Percentiles rank a stretch among this genome's conserved stretches.
Evolutionary conservation across 2,888 invertebrate genomes (phyloP).

Genomic region (Ochlodes sylvanus): DNA sequence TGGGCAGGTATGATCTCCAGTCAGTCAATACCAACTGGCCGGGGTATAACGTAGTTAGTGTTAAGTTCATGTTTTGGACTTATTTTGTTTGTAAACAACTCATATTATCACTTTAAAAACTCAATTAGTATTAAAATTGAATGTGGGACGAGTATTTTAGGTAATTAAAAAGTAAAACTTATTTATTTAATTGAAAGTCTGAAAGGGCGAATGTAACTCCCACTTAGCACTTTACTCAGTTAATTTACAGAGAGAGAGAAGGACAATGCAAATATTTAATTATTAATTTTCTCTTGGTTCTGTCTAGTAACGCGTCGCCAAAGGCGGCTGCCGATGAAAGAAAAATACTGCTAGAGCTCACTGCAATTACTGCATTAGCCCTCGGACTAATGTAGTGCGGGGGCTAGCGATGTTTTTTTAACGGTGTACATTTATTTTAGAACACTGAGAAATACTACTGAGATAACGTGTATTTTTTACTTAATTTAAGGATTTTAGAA

Average conservation of each 20-base stretch:
- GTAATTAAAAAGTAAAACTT: constrained; percentile 1
- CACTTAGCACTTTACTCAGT: constrained; percentile 11
- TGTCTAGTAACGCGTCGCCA: constrained; percentile 39
- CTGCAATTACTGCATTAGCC: constrained; percentile 68
- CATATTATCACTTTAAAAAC: neutral
- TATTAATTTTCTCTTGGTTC: constrained; percentile 42
- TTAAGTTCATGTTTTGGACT: too few species aligned
- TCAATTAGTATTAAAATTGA: neutral
- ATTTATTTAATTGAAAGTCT: constrained; percentile 4
- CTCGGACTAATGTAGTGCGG: constrained; percentile 41
- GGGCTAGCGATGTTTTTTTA: neutral
- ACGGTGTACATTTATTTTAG: neutral
- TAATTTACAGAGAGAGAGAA: constrained; percentile 5
- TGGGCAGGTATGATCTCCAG: too few species aligned
- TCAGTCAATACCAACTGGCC: too few species aligned
- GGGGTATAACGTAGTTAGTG: too few species aligned
- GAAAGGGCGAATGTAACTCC: constrained; percentile 9
- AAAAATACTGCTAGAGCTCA: constrained; percentile 61
- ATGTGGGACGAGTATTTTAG: neutral
- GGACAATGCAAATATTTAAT: constrained; percentile 26
- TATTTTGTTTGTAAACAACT: too few species aligned
- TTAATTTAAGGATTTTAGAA: too few species aligned
- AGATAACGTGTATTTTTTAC: too few species aligned
- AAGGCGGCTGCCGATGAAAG: constrained; percentile 54
- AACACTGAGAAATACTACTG: too few species aligned